phyloP scores from a whole-genome alignment of 2,888 invertebrate genomes.

The Ectropis crepuscularia region DNA sequence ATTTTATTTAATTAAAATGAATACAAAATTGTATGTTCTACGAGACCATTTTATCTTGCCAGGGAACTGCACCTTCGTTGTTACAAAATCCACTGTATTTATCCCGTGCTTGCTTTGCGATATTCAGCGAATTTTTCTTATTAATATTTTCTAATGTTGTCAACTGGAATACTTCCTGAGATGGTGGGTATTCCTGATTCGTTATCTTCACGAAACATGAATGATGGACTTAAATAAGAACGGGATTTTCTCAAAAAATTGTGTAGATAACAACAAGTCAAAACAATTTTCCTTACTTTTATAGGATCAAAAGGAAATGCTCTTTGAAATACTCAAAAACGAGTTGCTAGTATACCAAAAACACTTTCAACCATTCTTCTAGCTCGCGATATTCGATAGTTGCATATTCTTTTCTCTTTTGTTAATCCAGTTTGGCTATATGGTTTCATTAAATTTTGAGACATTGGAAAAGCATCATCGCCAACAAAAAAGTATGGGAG shows the following conservation, averaged over 20 bases:
- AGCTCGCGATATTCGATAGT: constrained; percentile 26
- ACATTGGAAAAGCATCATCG: constrained; percentile 32
- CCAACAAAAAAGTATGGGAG: constrained; percentile 33
- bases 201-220: constrained; percentile 15
- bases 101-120: constrained; percentile 23
- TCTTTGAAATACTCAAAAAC: constrained; percentile 34
- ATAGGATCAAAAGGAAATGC: constrained; percentile 22
- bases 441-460: not conserved
- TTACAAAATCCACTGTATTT: constrained; percentile 15
- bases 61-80: constrained; percentile 27
- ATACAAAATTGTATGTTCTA: no score
- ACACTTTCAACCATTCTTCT: constrained; percentile 20
- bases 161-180: constrained; percentile 24
- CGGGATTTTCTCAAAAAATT: constrained; percentile 25
- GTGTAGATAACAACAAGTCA: constrained; percentile 30
- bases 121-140: constrained; percentile 26
- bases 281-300: constrained; percentile 31
- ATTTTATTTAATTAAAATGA: no score
- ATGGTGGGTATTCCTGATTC: constrained; percentile 22
- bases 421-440: constrained; percentile 12
- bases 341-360: constrained; percentile 31
- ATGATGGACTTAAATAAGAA: constrained; percentile 10
- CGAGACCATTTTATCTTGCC: constrained; percentile 31
- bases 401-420: constrained; percentile 32
- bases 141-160: constrained; percentile 24